A percentile compares a stretch with the other conserved stretches of the same genome.
phyloP scores from a whole-genome alignment of 2,888 invertebrate species.

The Polymixis lichenea region DNA sequence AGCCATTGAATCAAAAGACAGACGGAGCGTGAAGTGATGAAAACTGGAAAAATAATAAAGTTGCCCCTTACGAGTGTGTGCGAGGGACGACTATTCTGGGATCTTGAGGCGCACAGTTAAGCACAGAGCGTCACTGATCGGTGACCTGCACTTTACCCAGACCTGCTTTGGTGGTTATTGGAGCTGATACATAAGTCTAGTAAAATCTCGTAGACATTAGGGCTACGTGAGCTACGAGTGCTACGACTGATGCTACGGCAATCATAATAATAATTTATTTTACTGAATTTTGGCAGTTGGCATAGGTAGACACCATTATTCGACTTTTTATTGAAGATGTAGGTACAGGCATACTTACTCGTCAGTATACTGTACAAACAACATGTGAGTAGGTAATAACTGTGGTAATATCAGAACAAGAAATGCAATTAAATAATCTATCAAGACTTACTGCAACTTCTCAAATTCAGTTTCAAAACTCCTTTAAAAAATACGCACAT shows the following conservation, averaged over 20 bases:
- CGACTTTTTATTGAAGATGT: too few species aligned
- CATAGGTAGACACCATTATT: too few species aligned
- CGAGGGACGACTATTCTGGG: constrained; percentile 85
- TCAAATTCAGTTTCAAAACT: not conserved
- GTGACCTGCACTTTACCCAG: constrained; percentile 52
- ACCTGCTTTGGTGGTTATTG: constrained; percentile 38
- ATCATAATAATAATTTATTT: not conserved
- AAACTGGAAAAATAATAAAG: constrained; percentile 88
- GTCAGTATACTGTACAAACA: too few species aligned
- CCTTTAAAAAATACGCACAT: not conserved
- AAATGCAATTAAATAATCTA: too few species aligned
- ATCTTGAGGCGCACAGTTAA: constrained; percentile 69
- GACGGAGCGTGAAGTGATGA: constrained; percentile 89
- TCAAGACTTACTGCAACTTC: too few species aligned
- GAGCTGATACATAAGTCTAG: constrained; percentile 36
- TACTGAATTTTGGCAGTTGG: not conserved
- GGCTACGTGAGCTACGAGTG: constrained; percentile 31
- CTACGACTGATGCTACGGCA: constrained; percentile 20
- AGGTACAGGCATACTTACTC: too few species aligned
- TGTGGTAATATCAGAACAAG: too few species aligned
- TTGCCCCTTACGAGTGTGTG: constrained; percentile 76
- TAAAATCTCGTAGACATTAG: constrained; percentile 28
- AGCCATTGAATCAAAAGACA: constrained; percentile 90
- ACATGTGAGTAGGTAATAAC: too few species aligned
- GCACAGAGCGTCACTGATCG: constrained; percentile 47